A percentile compares a stretch with the other conserved stretches of the same genome.
Conservation (phyloP, 2,113 vertebrate genomes). For the Clarias gariepinus region DNA sequence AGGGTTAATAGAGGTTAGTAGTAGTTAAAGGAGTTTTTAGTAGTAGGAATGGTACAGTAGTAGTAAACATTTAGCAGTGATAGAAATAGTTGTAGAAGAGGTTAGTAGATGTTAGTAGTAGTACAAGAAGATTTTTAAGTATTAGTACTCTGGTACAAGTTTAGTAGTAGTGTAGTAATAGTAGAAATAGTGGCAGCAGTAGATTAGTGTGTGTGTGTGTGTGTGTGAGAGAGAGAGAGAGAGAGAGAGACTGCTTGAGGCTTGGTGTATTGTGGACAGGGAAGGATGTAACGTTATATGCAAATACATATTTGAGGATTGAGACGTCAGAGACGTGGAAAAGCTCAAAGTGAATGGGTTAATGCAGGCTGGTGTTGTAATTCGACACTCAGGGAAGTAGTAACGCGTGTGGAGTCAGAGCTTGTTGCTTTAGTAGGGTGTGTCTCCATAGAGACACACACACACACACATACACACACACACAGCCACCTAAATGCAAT, state of each 20-base stretch:
- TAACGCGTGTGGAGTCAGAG: background rate
- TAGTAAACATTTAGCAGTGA: too few relatives aligned
- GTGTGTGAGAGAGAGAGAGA: too few relatives aligned
- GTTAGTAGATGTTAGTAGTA: too few relatives aligned
- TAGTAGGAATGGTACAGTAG: too few relatives aligned
- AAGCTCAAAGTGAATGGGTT: background rate
- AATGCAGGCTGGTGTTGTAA: background rate
- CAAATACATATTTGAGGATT: too few relatives aligned
- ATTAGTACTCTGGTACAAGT: too few relatives aligned
- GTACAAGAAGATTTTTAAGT: too few relatives aligned
- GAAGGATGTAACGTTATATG: too few relatives aligned
- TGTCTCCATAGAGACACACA: background rate
- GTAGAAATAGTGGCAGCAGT: background rate
- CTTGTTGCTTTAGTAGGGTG: constrained; percentile 21
- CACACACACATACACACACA: background rate
- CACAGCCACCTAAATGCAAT: background rate
- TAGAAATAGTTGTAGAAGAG: too few relatives aligned
- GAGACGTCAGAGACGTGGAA: background rate
- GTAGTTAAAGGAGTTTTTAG: too few relatives aligned
- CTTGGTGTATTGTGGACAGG: background rate
- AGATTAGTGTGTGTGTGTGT: background rate
- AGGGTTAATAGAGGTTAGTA: too few relatives aligned
- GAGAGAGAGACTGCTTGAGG: background rate
- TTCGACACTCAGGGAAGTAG: background rate
- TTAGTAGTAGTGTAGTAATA: background rate